Conservation (phyloP, 2,888 invertebrate genomes). For the Galerucella pusilla region DNA sequence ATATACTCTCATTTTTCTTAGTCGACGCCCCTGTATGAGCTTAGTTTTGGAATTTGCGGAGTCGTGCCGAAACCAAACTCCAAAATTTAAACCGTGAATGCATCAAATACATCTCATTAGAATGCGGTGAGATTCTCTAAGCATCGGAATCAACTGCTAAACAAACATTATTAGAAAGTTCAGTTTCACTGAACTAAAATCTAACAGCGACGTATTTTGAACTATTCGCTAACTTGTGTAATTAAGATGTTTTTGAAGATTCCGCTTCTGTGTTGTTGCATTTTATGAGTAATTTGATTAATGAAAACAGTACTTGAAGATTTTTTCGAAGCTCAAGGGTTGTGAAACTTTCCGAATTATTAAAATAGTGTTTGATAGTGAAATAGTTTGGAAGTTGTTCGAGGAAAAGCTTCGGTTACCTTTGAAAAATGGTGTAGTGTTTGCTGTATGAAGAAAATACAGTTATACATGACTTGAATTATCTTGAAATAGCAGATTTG, state of each 20-base stretch:
- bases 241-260: conserved; percentile 12
- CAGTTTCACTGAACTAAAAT: conserved; percentile 11
- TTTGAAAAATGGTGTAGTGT: too few relatives aligned
- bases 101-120: conserved; percentile 13
- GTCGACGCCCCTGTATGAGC: neutral
- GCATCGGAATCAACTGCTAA: conserved; percentile 14
- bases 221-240: conserved; percentile 20
- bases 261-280: neutral
- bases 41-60: neutral
- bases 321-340: neutral
- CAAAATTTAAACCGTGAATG: conserved; percentile 4
- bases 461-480: too few relatives aligned
- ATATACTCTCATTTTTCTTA: neutral
- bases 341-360: neutral
- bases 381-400: too few relatives aligned
- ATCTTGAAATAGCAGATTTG: too few relatives aligned
- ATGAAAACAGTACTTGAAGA: neutral
- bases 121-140: conserved; percentile 8
- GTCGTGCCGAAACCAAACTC: neutral
- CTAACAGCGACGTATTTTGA: conserved; percentile 2
- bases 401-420: too few relatives aligned
- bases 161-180: conserved; percentile 18
- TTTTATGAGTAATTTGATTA: neutral
- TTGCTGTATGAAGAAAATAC: too few relatives aligned
- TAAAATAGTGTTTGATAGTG: too few relatives aligned